Evolutionary conservation across 2,888 invertebrate genomes (phyloP), one percentile per base, ranked within the genome.

Genomic region (Coecobrya sp.): DNA sequence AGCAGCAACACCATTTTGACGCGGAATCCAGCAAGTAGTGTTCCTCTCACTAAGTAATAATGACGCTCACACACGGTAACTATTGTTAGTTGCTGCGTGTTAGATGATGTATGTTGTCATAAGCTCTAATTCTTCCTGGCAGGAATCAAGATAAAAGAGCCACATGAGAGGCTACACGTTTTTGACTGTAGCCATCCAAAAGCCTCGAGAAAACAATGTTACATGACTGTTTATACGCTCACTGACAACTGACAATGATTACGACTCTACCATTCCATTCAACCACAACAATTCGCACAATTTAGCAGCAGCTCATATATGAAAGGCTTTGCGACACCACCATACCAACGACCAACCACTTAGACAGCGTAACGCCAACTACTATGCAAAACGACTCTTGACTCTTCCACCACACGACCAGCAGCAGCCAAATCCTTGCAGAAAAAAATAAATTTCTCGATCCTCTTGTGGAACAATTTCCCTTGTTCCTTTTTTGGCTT

Each of bases 1-100:
- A 92, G 42, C 11, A 92, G 36, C 36, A 92, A n/a, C 22, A 92
- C 92, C 92, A 92, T 92, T 92, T 81, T 84, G 19, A 70, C 27
- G 25, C 22, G n/a, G 10, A 22, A 62, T 10, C 19, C 5, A 62
- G 62, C 62, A 25, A 30, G 42, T n/a, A n/a, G 7, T 19, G 36
- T 70, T 19, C n/a, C 52, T 52, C 16, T 52, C 27, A 55, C 22
- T n/a, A 13, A 79, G 52, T 25, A 19, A 76, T 76, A 19, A 49
- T 52, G 81, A 49, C 11, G 2, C 19, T 62, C 62, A 62, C 62
- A 49, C 11, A 49, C 49, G 3, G 1, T 49, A 10, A 49, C 1
- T 49, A 10, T 10, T 49, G 49, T 49, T 42, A 13, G 49, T 10
- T 8, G 22, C 22, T 19, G 0, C 16, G 22, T 30, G 42, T 68